Base-by-base conservation (phyloP, 2,113 vertebrate species). In the Hyla sarda region DNA sequence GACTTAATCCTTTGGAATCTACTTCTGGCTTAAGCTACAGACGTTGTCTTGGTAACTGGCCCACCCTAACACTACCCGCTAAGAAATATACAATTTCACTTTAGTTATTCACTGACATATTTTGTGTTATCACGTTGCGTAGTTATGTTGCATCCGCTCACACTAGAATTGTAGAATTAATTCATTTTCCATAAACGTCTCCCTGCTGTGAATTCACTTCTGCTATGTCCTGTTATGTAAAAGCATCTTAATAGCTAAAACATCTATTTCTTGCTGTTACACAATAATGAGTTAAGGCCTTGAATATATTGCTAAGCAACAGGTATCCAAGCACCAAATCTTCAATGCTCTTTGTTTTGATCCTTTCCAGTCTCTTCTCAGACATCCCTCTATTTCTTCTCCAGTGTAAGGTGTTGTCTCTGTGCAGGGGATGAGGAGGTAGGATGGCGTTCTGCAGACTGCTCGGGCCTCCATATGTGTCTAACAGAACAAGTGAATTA, bases 271-370 rank as follows among this genome's bases (percentile, higher is more conserved):
- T 62, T 65, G 14, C 83, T 76, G 41, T 56, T 52, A 30, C 56
- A 50, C 58, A 6, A 17, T 62, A 50, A 76, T 81, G 84, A 82
- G 65, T 81, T 62, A 82, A 56, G 67, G 54, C 78, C 84, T 74
- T 82, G 67, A 74, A 45, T 50, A 58, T 23, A 82, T 87, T 87
- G 85, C 85, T 87, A 87, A 87, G 85, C 85, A 87, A 87, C 85
- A 74, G 78, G 85, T 82, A 81, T 86, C 85, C 28, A 72, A 45
- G 67, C 54, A 80, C 52, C 78, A 82, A 50, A 28, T 87, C 67
- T 74, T 85, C 47, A 12, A 21, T 50, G 58, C 5, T 23, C 52
- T 58, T 23, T 21, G 34, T 82, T 67, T 74, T 17, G 16, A 87
- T 81, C 47, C 67, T 58, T 80, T 45, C 30, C n/a, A 34, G 45